Percentiles rank a stretch among this genome's conserved stretches.
phyloP scores from a whole-genome alignment of 2,113 vertebrate species.

The Otis tarda region DNA sequence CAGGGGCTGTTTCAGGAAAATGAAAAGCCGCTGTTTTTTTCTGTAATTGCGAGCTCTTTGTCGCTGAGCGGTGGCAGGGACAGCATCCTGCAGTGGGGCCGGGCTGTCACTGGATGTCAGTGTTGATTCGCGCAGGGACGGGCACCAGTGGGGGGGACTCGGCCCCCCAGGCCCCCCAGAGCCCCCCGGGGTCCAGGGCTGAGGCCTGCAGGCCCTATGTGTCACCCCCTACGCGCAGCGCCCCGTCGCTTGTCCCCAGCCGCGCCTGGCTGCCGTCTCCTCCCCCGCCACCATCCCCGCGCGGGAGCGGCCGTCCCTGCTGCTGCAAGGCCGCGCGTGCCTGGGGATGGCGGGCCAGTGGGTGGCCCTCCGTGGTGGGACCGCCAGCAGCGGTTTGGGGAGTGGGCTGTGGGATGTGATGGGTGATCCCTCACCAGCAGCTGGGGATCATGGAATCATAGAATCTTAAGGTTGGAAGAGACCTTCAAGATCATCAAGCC shows the following conservation, averaged over 20 bases:
- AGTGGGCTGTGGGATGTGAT: not conserved
- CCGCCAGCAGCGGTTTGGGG: not conserved
- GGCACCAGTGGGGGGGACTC: not conserved
- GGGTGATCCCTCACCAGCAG: too few relatives aligned
- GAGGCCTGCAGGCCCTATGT: too few relatives aligned
- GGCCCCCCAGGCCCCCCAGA: rapidly evolving
- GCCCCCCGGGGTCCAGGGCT: too few relatives aligned
- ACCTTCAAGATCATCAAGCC: too few relatives aligned
- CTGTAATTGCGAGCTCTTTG: not conserved
- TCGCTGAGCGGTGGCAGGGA: rapidly evolving
- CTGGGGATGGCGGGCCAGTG: not conserved
- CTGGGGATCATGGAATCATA: too few relatives aligned
- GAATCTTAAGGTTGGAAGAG: too few relatives aligned
- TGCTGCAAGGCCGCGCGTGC: not conserved
- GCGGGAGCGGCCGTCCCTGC: not conserved
- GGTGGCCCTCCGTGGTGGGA: not conserved
- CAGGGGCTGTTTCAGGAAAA: too few relatives aligned
- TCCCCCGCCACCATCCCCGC: not conserved
- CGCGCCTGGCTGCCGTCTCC: not conserved
- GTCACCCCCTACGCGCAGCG: too few relatives aligned
- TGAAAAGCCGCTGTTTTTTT: not conserved
- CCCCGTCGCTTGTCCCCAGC: too few relatives aligned
- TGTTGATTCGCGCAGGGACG: not conserved
- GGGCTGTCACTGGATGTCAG: not conserved
- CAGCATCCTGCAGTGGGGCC: not conserved